phyloP scores from a whole-genome alignment of 2,888 invertebrate genomes.

The Acanthosepion lycidas region DNA sequence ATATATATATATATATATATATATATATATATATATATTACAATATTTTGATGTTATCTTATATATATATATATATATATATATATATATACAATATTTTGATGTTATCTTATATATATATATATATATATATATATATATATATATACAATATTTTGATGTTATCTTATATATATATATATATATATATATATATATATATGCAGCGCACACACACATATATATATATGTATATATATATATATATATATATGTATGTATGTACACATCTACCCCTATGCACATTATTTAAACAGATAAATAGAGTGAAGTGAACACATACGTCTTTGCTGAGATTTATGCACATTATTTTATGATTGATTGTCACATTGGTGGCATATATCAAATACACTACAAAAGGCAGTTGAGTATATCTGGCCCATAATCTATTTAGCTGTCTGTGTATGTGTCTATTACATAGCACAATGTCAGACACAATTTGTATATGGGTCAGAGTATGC shows the following conservation, averaged over 20 bases:
- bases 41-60: too few relatives aligned
- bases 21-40: too few relatives aligned
- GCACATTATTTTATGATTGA: background rate
- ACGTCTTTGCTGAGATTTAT: background rate
- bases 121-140: background rate
- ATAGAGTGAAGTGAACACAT: background rate
- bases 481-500: background rate
- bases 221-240: background rate
- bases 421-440: constrained; percentile 22
- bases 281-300: background rate
- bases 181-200: background rate
- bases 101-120: background rate
- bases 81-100: too few relatives aligned
- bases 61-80: background rate
- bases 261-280: background rate
- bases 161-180: too few relatives aligned
- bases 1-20: background rate
- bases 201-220: too few relatives aligned
- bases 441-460: background rate
- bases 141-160: too few relatives aligned
- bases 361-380: constrained; percentile 8
- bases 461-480: constrained; percentile 2
- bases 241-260: background rate
- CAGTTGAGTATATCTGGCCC: background rate
- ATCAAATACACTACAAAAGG: constrained; percentile 14